Conservation (phyloP, 2,113 vertebrate species). For the Otocyon megalotis region DNA sequence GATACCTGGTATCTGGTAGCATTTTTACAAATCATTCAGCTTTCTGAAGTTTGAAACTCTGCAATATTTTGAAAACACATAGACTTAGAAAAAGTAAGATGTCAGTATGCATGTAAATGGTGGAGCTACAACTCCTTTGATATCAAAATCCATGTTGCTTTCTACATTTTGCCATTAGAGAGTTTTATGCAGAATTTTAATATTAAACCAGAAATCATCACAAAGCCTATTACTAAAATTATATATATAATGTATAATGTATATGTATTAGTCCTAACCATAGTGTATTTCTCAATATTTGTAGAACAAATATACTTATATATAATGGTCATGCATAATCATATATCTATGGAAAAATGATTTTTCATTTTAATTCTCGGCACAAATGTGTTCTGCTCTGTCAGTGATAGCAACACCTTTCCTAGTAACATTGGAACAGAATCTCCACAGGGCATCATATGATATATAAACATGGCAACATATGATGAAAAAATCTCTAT, state of each 20-base stretch:
- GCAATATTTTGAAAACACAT: slow-evolving; percentile 2
- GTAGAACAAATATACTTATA: neutral
- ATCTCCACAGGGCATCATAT: neutral
- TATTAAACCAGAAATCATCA: slow-evolving; percentile 18
- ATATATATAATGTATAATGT: neutral
- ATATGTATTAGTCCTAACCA: neutral
- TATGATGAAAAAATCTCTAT: neutral
- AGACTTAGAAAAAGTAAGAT: neutral
- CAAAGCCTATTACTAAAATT: slow-evolving; percentile 8
- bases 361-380: neutral
- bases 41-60: neutral
- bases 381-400: neutral
- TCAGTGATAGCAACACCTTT: neutral
- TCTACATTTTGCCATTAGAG: neutral
- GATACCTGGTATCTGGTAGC: neutral
- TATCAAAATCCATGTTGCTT: neutral
- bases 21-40: neutral
- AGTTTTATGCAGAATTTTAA: slow-evolving; percentile 31
- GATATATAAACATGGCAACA: neutral
- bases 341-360: neutral
- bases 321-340: neutral
- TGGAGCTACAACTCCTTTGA: neutral
- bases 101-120: neutral
- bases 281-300: neutral
- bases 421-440: neutral